Conservation (phyloP, 2,797 vertebrate species). For the Discoglossus pictus region DNA sequence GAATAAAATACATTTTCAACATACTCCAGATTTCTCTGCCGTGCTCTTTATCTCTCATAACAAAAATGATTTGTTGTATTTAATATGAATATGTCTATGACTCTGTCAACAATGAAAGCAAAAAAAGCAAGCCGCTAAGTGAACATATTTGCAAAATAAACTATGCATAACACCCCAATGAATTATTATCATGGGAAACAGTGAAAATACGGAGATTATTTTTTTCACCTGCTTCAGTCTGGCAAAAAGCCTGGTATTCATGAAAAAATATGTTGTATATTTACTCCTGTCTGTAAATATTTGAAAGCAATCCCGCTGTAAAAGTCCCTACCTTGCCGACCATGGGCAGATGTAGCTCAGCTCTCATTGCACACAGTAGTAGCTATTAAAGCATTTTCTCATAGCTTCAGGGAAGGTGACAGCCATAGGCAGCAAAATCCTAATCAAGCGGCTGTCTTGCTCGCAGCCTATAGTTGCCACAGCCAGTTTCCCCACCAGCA, state of each 20-base stretch:
- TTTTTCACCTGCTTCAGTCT: not conserved
- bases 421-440: constrained; percentile 7
- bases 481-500: constrained; percentile 1
- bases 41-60: too few species aligned
- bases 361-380: not conserved
- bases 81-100: too few species aligned
- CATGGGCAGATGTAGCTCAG: not conserved
- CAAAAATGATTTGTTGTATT: too few species aligned
- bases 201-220: constrained; percentile 1
- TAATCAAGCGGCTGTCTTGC: constrained; percentile 6
- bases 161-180: too few species aligned
- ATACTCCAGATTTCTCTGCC: too few species aligned
- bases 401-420: not conserved
- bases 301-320: not conserved
- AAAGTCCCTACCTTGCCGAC: not conserved
- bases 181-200: not conserved
- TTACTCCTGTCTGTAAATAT: not conserved
- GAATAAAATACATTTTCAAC: constrained; percentile 10
- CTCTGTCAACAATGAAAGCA: too few species aligned
- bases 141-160: too few species aligned
- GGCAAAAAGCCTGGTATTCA: too few species aligned
- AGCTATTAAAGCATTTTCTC: not conserved
- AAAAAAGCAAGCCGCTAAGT: too few species aligned
- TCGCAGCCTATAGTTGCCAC: not conserved
- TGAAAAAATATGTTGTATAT: constrained; percentile 1